A percentile compares a stretch with the other conserved stretches of the same genome.
Conservation (phyloP, 2,888 invertebrate species). For the Eledona agricola region DNA sequence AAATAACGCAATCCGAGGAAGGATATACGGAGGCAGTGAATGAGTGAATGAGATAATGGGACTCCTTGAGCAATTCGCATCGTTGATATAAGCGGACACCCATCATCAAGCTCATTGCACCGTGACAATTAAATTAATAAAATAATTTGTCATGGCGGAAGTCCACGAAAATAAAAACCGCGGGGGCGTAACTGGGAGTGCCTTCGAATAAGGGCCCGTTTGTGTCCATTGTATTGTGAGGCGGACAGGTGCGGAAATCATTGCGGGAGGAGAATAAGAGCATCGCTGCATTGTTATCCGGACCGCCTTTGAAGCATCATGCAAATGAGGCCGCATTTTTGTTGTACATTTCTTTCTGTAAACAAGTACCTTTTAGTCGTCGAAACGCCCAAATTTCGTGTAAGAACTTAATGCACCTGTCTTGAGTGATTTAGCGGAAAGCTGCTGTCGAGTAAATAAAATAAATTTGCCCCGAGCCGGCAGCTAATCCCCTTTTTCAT, state of each 20-base stretch:
- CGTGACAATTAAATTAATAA: too few relatives aligned
- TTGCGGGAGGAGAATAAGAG: slow-evolving; percentile 19
- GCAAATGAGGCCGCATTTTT: slow-evolving; percentile 1
- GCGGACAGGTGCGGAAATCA: slow-evolving; percentile 30
- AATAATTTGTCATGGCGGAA: too few relatives aligned
- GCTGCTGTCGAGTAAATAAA: too few relatives aligned
- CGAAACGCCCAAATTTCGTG: too few relatives aligned
- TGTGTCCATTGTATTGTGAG: slow-evolving; percentile 18
- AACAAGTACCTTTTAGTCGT: too few relatives aligned
- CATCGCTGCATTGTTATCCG: slow-evolving; percentile 19
- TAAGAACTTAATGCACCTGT: too few relatives aligned
- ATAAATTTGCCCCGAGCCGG: too few relatives aligned
- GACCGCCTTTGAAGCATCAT: slow-evolving; percentile 6
- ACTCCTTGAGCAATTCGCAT: slow-evolving; percentile 8
- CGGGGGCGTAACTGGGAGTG: too few relatives aligned
- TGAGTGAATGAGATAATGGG: slow-evolving; percentile 24
- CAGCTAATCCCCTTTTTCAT: too few relatives aligned
- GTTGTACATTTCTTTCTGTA: not conserved
- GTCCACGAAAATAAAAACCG: too few relatives aligned
- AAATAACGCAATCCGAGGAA: slow-evolving; percentile 15
- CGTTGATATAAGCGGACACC: slow-evolving; percentile 9
- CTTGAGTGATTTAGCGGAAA: too few relatives aligned
- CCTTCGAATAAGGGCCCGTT: slow-evolving; percentile 14
- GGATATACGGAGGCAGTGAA: slow-evolving; percentile 25
- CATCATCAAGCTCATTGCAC: too few relatives aligned